These are phyloP conservation scores for Meda fulgida DNA, from an alignment of 2,797 vertebrate genomes.

Conservation along the genomic window DNA sequence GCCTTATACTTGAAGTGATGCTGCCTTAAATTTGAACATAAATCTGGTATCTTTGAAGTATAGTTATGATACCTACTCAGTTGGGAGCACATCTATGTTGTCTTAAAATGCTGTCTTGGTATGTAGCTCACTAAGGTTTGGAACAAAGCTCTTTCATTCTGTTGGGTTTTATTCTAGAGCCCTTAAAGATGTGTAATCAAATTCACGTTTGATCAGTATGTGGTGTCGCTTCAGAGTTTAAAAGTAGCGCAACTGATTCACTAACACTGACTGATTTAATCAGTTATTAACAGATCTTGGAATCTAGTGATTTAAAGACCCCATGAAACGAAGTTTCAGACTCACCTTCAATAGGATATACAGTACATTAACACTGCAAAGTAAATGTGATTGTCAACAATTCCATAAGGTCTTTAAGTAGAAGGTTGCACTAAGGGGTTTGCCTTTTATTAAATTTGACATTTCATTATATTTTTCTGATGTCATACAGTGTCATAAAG, in stretches of 20 bases:
- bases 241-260: constrained; percentile 8
- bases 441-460: neutral
- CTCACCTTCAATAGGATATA: neutral
- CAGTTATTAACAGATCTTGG: neutral
- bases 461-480: neutral
- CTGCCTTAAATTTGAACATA: neutral
- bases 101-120: neutral
- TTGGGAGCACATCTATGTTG: neutral
- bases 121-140: constrained; percentile 7
- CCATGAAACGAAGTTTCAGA: neutral
- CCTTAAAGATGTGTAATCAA: neutral
- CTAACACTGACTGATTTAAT: constrained; percentile 5
- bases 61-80: neutral
- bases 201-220: neutral
- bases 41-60: neutral
- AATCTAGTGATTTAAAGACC: neutral
- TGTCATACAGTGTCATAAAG: constrained; percentile 79
- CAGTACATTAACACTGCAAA: neutral
- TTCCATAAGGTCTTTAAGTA: neutral
- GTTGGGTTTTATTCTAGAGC: neutral
- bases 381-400: neutral
- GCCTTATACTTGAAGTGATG: neutral
- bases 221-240: neutral
- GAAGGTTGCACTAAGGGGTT: neutral
- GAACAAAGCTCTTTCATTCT: neutral